Evolutionary conservation across 2,113 vertebrate species (phyloP).

Genomic region (Psittacara wagleri): DNA sequence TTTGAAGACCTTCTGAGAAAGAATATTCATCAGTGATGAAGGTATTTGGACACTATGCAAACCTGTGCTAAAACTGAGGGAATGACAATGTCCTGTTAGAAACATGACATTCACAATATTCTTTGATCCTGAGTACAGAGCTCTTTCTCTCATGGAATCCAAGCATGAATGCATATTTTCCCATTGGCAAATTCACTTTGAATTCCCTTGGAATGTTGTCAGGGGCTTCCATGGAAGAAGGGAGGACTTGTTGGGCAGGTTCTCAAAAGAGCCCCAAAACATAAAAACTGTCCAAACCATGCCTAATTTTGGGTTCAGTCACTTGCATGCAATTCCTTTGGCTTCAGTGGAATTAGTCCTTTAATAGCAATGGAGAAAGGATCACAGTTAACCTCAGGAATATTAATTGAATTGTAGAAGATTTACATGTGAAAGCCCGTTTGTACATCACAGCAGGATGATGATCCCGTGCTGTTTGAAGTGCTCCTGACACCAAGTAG

Average conservation of each 20-base stretch:
- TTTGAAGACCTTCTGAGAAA: neutral
- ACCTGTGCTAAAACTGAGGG: neutral
- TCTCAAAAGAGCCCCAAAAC: neutral
- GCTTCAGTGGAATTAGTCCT: neutral
- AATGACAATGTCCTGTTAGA: neutral
- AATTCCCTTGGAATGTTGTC: neutral
- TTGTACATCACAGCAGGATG: neutral
- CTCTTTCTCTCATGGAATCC: neutral
- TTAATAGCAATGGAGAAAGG: neutral
- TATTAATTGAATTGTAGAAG: neutral
- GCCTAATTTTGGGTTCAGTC: neutral
- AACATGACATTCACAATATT: neutral
- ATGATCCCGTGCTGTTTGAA: neutral
- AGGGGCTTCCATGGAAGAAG: neutral
- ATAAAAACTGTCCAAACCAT: neutral
- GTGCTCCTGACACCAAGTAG: neutral
- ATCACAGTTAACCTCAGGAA: neutral
- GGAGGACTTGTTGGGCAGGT: neutral
- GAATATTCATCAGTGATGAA: neutral
- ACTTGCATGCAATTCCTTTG: neutral
- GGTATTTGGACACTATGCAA: neutral
- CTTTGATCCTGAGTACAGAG: neutral
- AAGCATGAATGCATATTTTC: neutral
- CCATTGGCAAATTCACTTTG: neutral
- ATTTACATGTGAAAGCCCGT: constrained; percentile 8